Conservation (phyloP, 2,113 vertebrate genomes). For the Rhagologus leucostigma region DNA sequence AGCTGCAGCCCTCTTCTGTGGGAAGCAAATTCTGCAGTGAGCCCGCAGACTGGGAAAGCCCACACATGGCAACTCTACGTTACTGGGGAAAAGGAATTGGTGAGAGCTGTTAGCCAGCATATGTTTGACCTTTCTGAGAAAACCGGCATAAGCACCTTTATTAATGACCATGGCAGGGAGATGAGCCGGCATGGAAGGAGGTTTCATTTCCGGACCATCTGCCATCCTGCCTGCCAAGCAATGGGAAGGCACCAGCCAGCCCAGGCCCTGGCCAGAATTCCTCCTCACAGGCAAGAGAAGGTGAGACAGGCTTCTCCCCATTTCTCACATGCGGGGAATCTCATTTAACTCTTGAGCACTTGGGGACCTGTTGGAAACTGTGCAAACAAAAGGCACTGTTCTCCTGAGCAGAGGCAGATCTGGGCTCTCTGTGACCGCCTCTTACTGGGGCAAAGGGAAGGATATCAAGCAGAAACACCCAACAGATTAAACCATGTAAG, state of each 20-base stretch:
- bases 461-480: neutral
- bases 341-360: neutral
- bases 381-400: neutral
- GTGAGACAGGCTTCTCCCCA: accelerated
- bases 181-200: neutral
- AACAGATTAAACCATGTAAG: neutral
- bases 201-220: neutral
- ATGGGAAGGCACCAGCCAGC: neutral
- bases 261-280: neutral
- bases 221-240: neutral
- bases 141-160: neutral
- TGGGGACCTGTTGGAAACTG: neutral
- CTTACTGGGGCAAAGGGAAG: neutral
- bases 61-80: neutral
- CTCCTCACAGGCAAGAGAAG: neutral
- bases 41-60: neutral
- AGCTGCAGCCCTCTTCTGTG: neutral
- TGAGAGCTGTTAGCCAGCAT: neutral
- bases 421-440: neutral
- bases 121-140: neutral
- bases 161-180: neutral
- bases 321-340: neutral
- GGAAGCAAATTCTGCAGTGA: neutral
- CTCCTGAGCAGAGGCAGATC: neutral
- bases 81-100: neutral